phyloP scores from a whole-genome alignment of 1,140 invertebrate species.

The Magallana ariakensis region DNA sequence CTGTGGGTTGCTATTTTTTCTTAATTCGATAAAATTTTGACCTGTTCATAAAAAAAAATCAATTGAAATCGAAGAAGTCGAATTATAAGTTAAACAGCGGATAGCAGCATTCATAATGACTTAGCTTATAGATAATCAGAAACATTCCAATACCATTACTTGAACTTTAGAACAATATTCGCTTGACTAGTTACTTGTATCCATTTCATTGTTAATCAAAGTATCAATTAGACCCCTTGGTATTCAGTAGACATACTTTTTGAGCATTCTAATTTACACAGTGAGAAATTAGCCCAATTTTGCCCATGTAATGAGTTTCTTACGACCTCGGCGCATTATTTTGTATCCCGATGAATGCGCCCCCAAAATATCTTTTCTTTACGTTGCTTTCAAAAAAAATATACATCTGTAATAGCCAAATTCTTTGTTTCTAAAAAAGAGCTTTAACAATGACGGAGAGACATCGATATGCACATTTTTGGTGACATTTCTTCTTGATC shows the following conservation, averaged over 20 bases:
- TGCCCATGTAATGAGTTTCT: background rate
- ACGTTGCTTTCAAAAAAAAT: background rate
- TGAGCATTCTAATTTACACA: background rate
- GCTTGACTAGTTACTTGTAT: background rate
- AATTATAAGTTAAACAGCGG: too few relatives aligned
- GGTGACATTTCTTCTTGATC: background rate
- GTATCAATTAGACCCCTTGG: background rate
- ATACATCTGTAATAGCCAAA: conserved; percentile 2
- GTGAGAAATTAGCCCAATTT: background rate
- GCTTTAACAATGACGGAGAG: background rate
- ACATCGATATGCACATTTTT: background rate
- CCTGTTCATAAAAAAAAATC: too few relatives aligned
- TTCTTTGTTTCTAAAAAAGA: background rate
- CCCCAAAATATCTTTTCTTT: background rate
- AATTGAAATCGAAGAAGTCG: too few relatives aligned
- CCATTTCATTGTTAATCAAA: background rate
- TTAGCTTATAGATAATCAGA: too few relatives aligned
- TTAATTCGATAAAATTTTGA: too few relatives aligned
- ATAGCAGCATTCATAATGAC: too few relatives aligned
- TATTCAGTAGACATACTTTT: background rate
- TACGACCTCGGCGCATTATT: background rate
- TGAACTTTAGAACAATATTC: background rate
- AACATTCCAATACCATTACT: too few relatives aligned
- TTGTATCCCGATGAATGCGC: background rate
- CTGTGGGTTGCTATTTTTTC: too few relatives aligned